These are phyloP conservation scores for Erythrocercus mccallii DNA, from an alignment of 2,113 vertebrate species.

Conservation along the genomic window DNA sequence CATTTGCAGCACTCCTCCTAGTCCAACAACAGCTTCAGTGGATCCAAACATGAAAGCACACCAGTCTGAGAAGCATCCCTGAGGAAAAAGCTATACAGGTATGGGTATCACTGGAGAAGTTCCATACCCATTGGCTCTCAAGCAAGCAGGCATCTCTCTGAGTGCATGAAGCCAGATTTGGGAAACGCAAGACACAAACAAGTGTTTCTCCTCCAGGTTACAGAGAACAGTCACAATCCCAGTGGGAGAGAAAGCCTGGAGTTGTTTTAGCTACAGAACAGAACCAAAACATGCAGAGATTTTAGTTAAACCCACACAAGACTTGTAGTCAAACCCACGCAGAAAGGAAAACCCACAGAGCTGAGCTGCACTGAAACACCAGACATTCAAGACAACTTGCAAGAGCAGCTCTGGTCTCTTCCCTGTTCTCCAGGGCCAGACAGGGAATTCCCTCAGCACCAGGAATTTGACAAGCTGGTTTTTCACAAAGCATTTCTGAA, in stretches of 20 bases:
- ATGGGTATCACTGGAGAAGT: accelerated
- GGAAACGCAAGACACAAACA: neutral
- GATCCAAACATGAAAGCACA: neutral
- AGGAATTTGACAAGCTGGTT: neutral
- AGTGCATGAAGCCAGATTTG: neutral
- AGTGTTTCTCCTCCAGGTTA: neutral
- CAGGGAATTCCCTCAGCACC: neutral
- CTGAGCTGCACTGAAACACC: neutral
- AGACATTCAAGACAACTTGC: neutral
- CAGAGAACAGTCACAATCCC: neutral
- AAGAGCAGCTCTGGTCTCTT: neutral
- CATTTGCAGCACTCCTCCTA: neutral
- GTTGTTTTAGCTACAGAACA: neutral
- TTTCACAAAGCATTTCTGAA: neutral
- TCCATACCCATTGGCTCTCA: accelerated
- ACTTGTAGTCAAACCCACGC: neutral
- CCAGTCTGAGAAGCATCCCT: neutral
- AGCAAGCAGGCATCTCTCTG: neutral
- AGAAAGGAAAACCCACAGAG: neutral
- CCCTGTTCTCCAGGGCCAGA: neutral
- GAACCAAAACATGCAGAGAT: neutral
- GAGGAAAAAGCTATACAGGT: neutral
- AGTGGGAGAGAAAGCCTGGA: neutral
- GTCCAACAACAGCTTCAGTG: neutral
- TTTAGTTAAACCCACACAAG: constrained; percentile 16